These are phyloP conservation scores for Liasis olivaceus DNA, from an alignment of 2,797 vertebrate species.

Conservation along the genomic window DNA sequence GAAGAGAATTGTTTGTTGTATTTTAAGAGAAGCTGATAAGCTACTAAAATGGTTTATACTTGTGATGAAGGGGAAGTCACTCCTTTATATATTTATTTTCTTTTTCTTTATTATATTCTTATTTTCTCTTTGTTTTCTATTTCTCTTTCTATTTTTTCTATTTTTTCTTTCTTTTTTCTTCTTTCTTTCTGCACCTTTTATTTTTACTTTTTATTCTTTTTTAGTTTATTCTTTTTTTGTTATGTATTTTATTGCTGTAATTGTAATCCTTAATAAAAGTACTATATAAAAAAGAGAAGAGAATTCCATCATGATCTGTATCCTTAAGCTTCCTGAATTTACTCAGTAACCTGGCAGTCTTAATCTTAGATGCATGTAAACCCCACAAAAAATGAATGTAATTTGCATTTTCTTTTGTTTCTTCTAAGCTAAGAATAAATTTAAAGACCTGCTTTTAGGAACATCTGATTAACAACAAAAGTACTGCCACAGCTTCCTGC, in stretches of 20 bases:
- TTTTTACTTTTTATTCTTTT: not conserved
- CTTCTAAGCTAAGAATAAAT: constrained; percentile 10
- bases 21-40: too few species aligned
- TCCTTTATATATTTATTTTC: not conserved
- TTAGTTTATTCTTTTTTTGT: not conserved
- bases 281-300: not conserved
- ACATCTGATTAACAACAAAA: constrained; percentile 17
- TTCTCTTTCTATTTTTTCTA: not conserved
- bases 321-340: not conserved
- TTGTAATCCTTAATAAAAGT: not conserved
- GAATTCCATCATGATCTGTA: not conserved
- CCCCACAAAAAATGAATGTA: constrained; percentile 25
- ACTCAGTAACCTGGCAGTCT: not conserved
- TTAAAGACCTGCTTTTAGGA: constrained; percentile 29
- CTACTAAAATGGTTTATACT: too few species aligned
- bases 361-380: constrained; percentile 31
- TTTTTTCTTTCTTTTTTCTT: not conserved
- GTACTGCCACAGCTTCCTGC: constrained; percentile 30
- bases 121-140: not conserved
- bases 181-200: not conserved
- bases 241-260: not conserved
- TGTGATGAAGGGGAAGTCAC: not conserved
- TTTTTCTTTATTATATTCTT: not conserved
- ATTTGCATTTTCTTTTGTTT: not conserved
- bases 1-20: too few species aligned